Evolutionary conservation across 2,113 vertebrate species (phyloP).

Genomic region (Hippocampus zosterae): DNA sequence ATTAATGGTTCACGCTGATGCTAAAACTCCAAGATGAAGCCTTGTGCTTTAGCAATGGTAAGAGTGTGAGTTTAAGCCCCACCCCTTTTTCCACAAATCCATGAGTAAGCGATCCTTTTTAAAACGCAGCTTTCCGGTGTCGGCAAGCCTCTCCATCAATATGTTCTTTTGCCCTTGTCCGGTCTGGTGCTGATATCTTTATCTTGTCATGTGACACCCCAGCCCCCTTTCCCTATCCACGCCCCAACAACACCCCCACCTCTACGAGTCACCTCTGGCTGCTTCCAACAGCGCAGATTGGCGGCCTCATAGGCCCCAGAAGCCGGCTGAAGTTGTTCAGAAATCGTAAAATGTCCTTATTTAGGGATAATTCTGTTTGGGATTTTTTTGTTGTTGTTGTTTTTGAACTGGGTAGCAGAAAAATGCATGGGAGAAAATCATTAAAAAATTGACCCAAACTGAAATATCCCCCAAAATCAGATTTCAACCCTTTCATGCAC

Average conservation of each 20-base stretch:
- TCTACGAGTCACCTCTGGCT: constrained; percentile 65
- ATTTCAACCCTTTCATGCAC: too few relatives aligned
- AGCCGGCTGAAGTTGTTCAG: too few relatives aligned
- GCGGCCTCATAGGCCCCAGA: constrained; percentile 16
- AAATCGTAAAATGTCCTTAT: too few relatives aligned
- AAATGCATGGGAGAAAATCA: too few relatives aligned
- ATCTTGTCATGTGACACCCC: constrained; percentile 61
- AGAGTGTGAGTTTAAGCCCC: constrained; percentile 56
- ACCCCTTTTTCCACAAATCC: constrained; percentile 58
- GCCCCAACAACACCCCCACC: constrained; percentile 39
- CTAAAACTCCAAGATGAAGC: constrained; percentile 43
- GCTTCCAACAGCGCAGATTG: constrained; percentile 58
- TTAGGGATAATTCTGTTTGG: too few relatives aligned
- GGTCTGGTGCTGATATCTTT: constrained; percentile 74
- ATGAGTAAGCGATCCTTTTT: constrained; percentile 76
- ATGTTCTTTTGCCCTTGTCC: constrained; percentile 76
- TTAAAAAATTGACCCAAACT: too few relatives aligned
- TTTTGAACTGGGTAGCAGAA: too few relatives aligned
- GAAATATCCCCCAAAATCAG: too few relatives aligned
- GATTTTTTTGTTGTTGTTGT: too few relatives aligned
- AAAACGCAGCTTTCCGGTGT: constrained; percentile 76
- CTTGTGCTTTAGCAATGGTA: constrained; percentile 59
- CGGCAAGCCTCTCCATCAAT: constrained; percentile 68
- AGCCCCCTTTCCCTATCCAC: too few relatives aligned
- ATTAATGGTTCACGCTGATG: constrained; percentile 62